Evolutionary conservation across 1,140 invertebrate genomes (phyloP).

Genomic region (Gryllus bimaculatus): DNA sequence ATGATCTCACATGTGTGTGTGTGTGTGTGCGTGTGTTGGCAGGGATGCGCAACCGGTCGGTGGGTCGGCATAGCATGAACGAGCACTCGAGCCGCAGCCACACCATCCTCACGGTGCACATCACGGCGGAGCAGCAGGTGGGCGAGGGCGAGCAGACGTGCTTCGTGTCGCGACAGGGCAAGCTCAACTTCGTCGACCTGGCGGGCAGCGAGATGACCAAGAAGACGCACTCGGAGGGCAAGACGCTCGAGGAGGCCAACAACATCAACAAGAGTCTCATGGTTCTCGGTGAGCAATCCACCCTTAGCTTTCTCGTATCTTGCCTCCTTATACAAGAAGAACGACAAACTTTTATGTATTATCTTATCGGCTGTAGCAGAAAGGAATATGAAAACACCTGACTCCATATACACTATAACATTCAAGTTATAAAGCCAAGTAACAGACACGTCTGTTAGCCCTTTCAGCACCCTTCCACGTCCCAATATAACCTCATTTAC

Average conservation of each 20-base stretch:
- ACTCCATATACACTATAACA: too few species aligned
- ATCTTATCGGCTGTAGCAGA: too few species aligned
- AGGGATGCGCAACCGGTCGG: conserved; percentile 75
- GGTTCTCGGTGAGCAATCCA: conserved; percentile 62
- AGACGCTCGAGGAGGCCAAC: conserved; percentile 85
- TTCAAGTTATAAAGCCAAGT: too few species aligned
- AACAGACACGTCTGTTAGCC: too few species aligned
- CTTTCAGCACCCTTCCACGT: too few species aligned
- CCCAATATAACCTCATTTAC: too few species aligned
- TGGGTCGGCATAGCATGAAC: conserved; percentile 91
- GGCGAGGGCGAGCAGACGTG: conserved; percentile 54
- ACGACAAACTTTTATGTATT: too few species aligned
- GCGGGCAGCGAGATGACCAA: conserved; percentile 92
- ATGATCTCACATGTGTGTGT: too few species aligned
- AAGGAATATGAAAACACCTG: too few species aligned
- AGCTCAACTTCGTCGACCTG: conserved; percentile 89
- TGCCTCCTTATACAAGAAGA: too few species aligned
- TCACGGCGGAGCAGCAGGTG: conserved; percentile 68
- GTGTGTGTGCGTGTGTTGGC: background rate
- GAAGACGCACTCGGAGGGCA: conserved; percentile 83
- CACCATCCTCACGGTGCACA: conserved; percentile 82
- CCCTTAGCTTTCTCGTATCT: background rate
- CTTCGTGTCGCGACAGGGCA: conserved; percentile 79
- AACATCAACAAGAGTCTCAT: conserved; percentile 95
- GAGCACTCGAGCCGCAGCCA: conserved; percentile 91